phyloP scores from a whole-genome alignment of 2,888 invertebrate genomes.

The Morpho deidamia region DNA sequence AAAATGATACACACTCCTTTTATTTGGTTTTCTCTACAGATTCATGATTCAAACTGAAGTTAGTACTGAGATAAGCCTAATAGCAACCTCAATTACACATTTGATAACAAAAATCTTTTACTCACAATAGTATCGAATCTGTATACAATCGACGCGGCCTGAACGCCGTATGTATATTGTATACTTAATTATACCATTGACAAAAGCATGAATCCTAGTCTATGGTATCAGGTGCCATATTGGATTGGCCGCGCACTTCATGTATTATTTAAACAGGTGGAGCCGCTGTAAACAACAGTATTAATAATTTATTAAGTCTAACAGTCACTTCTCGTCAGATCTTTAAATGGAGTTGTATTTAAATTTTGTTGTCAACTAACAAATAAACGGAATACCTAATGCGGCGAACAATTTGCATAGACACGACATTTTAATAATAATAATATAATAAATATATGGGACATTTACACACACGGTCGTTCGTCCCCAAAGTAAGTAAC shows the following conservation, averaged over 20 bases:
- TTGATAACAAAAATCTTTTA: too few relatives aligned
- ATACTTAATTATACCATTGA: neutral
- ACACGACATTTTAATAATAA: too few relatives aligned
- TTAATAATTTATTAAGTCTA: slow-evolving; percentile 4
- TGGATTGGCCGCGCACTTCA: neutral
- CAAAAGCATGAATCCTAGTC: neutral
- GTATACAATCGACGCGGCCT: neutral
- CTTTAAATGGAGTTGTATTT: slow-evolving; percentile 1
- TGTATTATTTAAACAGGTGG: slow-evolving; percentile 39
- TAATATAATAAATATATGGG: too few relatives aligned
- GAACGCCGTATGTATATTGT: slow-evolving; percentile 1
- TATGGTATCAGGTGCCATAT: neutral
- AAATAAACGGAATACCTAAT: neutral
- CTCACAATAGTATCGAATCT: too few relatives aligned
- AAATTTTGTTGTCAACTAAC: neutral
- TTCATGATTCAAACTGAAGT: too few relatives aligned
- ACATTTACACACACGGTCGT: too few relatives aligned
- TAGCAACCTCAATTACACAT: too few relatives aligned
- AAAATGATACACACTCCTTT: too few relatives aligned
- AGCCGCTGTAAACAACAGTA: slow-evolving; percentile 14
- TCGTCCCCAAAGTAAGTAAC: too few relatives aligned
- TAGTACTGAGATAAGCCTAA: too few relatives aligned
- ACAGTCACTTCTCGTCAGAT: neutral
- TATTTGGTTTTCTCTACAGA: too few relatives aligned
- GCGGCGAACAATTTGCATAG: neutral